Base-by-base conservation (phyloP, 2,888 invertebrate genomes). In the Heliconius hortense region DNA sequence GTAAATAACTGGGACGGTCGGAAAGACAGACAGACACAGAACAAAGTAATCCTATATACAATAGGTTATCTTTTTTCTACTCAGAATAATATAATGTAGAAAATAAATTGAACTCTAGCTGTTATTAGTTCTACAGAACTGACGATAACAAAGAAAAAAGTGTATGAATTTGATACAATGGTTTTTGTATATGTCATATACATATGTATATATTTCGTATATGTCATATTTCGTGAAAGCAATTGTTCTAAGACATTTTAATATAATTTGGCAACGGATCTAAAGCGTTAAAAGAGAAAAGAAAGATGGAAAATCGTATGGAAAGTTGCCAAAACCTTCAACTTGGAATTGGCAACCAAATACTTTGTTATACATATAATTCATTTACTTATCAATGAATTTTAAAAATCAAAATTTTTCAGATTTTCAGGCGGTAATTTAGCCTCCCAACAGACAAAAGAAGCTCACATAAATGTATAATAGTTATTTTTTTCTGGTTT, bases 251-350 rank as follows among this genome's bases (percentile, higher is more conserved):
- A 69, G 21, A n/a, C 31, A 56, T n/a, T 69, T 69, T 35, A 74
- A 74, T 74, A 68, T 74, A 60, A 74, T 74, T 74, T 74, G 73
- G 53, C 74, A 62, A 31, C 48, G 28, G 62, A 31, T 53, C 11
- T 56, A n/a, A 60, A 39, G 35, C 67, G 73, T 68, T n/a, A 35
- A 62, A 68, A 74, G 13, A 68, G 68, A 68, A 74, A 31, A 73
- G 56, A 31, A 68, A 26, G 24, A 60, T 48, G 48, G 48, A 60
- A 26, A 26, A 43, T 56, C 39, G 67, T n/a, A 67, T 67, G 67
- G 67, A 73, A 28, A 31, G 10, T 26, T 68, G 68, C 68, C 74
- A 68, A 62, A 31, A 53, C 31, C 31, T 60, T 67, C 31, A 60
- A 68, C 48, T 62, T 68, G 31, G 60, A 62, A 39, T 73, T 59